Evolutionary conservation across 1,140 invertebrate species (phyloP).

Genomic region (Papilio xuthus): DNA sequence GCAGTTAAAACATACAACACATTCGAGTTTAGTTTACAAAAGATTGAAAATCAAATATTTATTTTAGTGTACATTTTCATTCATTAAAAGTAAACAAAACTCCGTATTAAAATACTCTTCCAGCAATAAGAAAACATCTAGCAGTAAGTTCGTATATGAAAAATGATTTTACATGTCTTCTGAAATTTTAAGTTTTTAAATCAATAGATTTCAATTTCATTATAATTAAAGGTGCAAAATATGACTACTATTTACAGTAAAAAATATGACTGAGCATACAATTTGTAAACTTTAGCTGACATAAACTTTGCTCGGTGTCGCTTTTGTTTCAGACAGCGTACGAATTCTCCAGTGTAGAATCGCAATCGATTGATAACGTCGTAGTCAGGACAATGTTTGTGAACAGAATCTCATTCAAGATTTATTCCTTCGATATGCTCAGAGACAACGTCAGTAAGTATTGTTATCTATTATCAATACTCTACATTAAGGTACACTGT

Average conservation of each 20-base stretch:
- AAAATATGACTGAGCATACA: not conserved
- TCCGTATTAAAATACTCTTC: too few species aligned
- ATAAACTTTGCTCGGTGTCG: not conserved
- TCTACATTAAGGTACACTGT: too few species aligned
- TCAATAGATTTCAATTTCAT: not conserved
- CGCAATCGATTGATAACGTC: constrained; percentile 19
- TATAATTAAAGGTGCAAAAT: not conserved
- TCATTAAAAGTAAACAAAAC: too few species aligned
- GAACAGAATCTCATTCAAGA: constrained; percentile 17
- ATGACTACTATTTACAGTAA: not conserved
- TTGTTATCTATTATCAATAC: not conserved
- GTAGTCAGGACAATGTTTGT: constrained; percentile 16
- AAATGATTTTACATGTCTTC: too few species aligned
- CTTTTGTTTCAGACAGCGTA: constrained; percentile 20
- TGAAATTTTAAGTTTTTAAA: too few species aligned
- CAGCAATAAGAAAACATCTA: too few species aligned
- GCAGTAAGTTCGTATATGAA: too few species aligned
- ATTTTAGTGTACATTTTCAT: too few species aligned
- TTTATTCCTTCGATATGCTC: constrained; percentile 9
- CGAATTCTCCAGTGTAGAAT: constrained; percentile 11
- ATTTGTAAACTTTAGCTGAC: not conserved
- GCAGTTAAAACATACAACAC: not conserved
- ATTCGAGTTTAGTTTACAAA: not conserved
- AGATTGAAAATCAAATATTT: too few species aligned
- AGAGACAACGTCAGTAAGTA: not conserved